Base-by-base conservation (phyloP, 2,888 invertebrate species). In the Volucella zonaria region DNA sequence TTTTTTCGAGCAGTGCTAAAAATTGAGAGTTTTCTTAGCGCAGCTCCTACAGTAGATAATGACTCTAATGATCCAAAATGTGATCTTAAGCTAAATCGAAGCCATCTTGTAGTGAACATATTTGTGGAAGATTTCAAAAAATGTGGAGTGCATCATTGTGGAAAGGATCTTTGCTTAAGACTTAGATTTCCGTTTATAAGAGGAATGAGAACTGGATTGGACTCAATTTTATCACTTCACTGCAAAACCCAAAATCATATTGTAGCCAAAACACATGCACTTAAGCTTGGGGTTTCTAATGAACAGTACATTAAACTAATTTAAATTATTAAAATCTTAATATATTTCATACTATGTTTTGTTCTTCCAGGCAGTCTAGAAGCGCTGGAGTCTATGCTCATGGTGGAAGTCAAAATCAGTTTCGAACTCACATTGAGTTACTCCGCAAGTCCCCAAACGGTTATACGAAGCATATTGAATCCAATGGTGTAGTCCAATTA, bases 201-300 rank as follows among this genome's bases (percentile, higher is more conserved):
- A 31, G 94, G 93, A 6, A 89, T 94, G 80, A 92, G 92, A 88
- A 91, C 94, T 8, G 92, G 92, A 1, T 92, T 92, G 40, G 94
- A 94, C 88, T 89, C 91, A 1, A 90, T 93, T 51, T 89, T 94
- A 18, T 93, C 93, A 4, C 88, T 94, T 56, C 93, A 93, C 87
- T 94, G 94, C 87, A 92, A 92, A 77, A 91, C 93, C 0, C 94
- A 94, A 87, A 93, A 93, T 54, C 92, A 92, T 56, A 91, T 93
- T 14, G 93, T 92, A 1, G 91, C 93, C 10, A 93, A 93, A 87
- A 93, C 93, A 1, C 92, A 92, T 87, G 91, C 91, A 2, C 88
- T 92, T 15, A 92, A 92, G 89, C 89, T 91, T 89, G 90, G 90
- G 56, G 91, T 92, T 77, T 88, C 91, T 12, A 92, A 92, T 89